phyloP scores from a whole-genome alignment of 2,888 invertebrate genomes.

The Ochlodes sylvanus region DNA sequence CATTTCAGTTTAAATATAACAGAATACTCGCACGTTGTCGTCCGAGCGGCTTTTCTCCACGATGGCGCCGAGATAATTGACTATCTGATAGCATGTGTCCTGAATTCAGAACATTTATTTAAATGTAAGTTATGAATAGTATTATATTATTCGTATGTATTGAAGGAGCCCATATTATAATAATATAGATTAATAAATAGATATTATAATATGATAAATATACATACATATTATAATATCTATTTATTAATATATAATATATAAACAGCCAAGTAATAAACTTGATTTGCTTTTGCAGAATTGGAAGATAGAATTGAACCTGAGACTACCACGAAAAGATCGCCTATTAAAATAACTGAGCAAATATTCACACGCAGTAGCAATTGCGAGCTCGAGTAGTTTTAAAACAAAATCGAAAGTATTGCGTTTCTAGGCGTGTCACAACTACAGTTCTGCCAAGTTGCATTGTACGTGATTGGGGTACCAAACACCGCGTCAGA shows the following conservation, averaged over 20 bases:
- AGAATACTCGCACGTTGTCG: not conserved
- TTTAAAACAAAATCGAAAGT: conserved; percentile 36
- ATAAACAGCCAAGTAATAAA: too few species aligned
- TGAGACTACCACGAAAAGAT: too few species aligned
- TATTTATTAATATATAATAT: too few species aligned
- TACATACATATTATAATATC: too few species aligned
- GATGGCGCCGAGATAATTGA: conserved; percentile 12
- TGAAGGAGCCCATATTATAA: too few species aligned
- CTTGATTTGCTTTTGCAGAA: too few species aligned
- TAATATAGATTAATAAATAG: too few species aligned
- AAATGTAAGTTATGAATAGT: not conserved
- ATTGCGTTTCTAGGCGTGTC: conserved; percentile 35
- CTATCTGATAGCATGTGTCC: not conserved
- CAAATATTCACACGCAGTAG: not conserved
- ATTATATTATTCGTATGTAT: not conserved
- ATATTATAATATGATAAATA: too few species aligned
- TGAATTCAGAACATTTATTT: not conserved
- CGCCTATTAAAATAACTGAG: not conserved
- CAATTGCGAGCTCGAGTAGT: not conserved
- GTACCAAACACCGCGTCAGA: conserved; percentile 17
- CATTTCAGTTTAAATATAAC: not conserved
- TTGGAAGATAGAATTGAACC: too few species aligned
- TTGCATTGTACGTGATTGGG: conserved; percentile 30
- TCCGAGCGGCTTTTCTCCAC: not conserved
- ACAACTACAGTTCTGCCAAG: conserved; percentile 34